Conservation (phyloP, 2,113 vertebrate species). For the Myrmecophaga tridactyla region DNA sequence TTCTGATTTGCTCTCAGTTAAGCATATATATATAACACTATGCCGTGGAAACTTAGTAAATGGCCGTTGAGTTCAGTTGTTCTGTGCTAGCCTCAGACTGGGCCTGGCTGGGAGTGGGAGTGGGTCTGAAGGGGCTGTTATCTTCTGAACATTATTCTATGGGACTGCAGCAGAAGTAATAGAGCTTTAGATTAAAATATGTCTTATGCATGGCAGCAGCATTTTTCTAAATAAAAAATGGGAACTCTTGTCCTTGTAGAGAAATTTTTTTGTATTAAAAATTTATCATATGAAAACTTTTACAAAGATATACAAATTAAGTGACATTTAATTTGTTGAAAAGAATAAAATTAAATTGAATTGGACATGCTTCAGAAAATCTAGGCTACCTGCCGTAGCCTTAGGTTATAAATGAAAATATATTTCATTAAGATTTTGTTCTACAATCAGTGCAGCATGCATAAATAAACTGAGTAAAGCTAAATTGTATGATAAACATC, state of each 20-base stretch:
- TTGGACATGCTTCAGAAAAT: slow-evolving; percentile 57
- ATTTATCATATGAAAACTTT: slow-evolving; percentile 46
- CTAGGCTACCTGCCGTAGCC: slow-evolving; percentile 34
- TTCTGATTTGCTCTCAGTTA: neutral
- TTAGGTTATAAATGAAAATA: slow-evolving; percentile 67
- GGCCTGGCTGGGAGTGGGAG: neutral
- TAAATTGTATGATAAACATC: neutral
- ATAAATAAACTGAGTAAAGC: slow-evolving; percentile 44
- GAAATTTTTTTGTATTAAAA: slow-evolving; percentile 39
- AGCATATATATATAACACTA: neutral
- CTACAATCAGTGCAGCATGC: neutral
- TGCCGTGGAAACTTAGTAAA: neutral
- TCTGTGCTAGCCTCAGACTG: neutral
- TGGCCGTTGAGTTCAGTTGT: neutral
- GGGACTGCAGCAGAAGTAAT: neutral
- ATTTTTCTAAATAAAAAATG: neutral
- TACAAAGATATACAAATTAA: slow-evolving; percentile 62
- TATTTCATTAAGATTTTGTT: slow-evolving; percentile 63
- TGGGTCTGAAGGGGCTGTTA: neutral
- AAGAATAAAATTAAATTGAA: slow-evolving; percentile 57
- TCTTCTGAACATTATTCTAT: neutral
- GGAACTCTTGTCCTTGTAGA: neutral
- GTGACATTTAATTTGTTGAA: slow-evolving; percentile 65
- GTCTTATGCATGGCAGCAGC: neutral
- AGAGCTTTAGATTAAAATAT: neutral